These are phyloP conservation scores for Coryphaenoides rupestris DNA, from an alignment of 2,113 vertebrate genomes.

Conservation along the genomic window DNA sequence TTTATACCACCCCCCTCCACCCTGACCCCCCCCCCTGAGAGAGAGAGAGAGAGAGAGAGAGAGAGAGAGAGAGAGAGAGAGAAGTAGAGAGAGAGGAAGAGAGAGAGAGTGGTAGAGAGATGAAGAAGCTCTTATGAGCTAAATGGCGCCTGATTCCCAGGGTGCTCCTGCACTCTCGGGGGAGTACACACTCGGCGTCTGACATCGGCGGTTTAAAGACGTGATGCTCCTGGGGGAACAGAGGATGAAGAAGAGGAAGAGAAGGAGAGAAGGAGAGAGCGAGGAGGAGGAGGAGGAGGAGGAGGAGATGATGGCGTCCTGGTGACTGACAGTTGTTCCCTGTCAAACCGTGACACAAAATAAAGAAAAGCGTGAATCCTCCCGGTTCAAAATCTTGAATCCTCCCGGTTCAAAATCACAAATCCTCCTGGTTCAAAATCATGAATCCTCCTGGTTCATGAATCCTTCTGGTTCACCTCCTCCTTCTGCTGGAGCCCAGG, in stretches of 20 bases:
- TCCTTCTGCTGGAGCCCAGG: too few relatives aligned
- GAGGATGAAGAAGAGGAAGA: conserved; percentile 43
- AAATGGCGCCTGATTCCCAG: conserved; percentile 77
- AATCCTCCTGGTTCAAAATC: too few relatives aligned
- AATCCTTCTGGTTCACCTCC: too few relatives aligned
- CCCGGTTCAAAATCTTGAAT: too few relatives aligned
- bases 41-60: conserved; percentile 7
- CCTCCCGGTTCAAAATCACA: too few relatives aligned
- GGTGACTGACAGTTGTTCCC: conserved; percentile 40
- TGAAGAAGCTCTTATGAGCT: conserved; percentile 70
- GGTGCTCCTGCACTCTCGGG: conserved; percentile 68
- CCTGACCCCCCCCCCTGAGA: not conserved
- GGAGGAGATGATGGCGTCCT: not conserved
- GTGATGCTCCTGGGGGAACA: conserved; percentile 64
- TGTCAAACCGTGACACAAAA: conserved; percentile 17
- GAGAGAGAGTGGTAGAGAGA: conserved; percentile 43
- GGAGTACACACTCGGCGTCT: conserved; percentile 67
- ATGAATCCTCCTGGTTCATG: too few relatives aligned
- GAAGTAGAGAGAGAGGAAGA: conserved; percentile 37
- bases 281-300: conserved; percentile 7
- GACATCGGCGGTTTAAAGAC: conserved; percentile 65
- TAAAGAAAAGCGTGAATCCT: too few relatives aligned
- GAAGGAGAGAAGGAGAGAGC: conserved; percentile 31
- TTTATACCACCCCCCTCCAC: too few relatives aligned
- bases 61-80: conserved; percentile 11